Evolutionary conservation across 1,140 invertebrate species (phyloP), one percentile per base, ranked within the genome.

Genomic region (Carcinoscorpius rotundicauda): DNA sequence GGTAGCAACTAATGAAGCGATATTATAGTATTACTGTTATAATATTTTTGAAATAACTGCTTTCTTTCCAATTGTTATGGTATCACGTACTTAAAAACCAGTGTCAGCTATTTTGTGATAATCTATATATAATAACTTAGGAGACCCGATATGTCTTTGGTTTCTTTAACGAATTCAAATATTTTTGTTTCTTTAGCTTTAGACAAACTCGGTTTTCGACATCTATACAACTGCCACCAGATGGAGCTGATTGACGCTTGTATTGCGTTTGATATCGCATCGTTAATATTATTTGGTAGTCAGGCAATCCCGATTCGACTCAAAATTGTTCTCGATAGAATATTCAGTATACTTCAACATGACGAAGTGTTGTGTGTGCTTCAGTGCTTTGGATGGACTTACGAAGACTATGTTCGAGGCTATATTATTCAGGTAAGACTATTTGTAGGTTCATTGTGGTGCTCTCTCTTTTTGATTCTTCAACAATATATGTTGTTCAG

Each of bases 321-420:
- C 67, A 91, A 91, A 80, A 89, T 91, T 67, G 81, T 88, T 51
- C 82, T 91, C 72, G 88, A 91, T 78, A 79, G 87, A 71, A 82
- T 91, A 70, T 87, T 91, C 78, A 85, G 85, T 73, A 85, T 87
- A 68, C 82, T 91, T 58, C 83, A 86, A 65, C 83, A 85, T 74
- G 86, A 88, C 68, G 86, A 90, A 80, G 87, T 90, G 69, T 79
- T 86, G 64, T 86, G 87, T 75, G 83, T 92, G 51, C 82, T 91
- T 71, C 83, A 88, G 76, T 85, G 86, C 65, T 91, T 92, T 76
- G 88, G 89, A 69, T 92, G 89, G 88, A 87, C 85, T 29, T 84
- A 86, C 75, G 87, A 89, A 75, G 88, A 91, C 80, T 90, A 91
- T 81, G 83, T 86, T 56, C 79, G 88, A 74, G 89, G 89, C 75